Evolutionary conservation across 2,888 invertebrate species (phyloP), one percentile per base, ranked within the genome.

Genomic region (Hirtodrosophila duncani): DNA sequence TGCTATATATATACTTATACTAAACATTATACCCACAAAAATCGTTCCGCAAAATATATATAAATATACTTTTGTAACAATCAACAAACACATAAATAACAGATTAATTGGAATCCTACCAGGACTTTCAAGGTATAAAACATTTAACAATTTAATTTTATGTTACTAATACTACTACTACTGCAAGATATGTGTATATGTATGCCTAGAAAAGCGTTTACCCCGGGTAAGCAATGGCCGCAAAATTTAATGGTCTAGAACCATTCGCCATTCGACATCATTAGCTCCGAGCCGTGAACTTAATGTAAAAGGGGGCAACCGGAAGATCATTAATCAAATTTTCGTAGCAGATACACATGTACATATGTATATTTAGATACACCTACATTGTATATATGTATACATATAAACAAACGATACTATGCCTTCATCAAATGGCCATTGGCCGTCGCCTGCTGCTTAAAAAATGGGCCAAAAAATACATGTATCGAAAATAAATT

Each of bases 81-180:
- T 61, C 67, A 63, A 74, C 64, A 65, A 63, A 74, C 64, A 65
- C 63, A 67, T 69, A 72, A 72, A 78, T 75, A 67, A 84, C 83
- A 86, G 87, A 86, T 87, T 71, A 87, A 87, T 86, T 87, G 87
- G 87, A 86, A 87, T 83, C 87, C 87, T 67, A 85, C 87, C 80
- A 87, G 87, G 86, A 87, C 87, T 69, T 87, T 87, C 77, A 87
- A 87, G 87, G 87, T 87, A 87, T 84, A 83, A 84, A 64, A 55
- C 80, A 70, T 56, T 71, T 80, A 80, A 72, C 74, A 68, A 78
- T 81, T 53, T 77, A 52, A 64, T 57, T 67, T 62, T 60, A 80
- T 61, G 66, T 66, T 74, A 31, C 34, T 30, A 41, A 18, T 29
- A 60, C 53, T 37, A 63, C 18, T 43, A 53, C 41, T 39, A 42